These are phyloP conservation scores for Regulus satrapa DNA, from an alignment of 2,113 vertebrate genomes.

Conservation along the genomic window DNA sequence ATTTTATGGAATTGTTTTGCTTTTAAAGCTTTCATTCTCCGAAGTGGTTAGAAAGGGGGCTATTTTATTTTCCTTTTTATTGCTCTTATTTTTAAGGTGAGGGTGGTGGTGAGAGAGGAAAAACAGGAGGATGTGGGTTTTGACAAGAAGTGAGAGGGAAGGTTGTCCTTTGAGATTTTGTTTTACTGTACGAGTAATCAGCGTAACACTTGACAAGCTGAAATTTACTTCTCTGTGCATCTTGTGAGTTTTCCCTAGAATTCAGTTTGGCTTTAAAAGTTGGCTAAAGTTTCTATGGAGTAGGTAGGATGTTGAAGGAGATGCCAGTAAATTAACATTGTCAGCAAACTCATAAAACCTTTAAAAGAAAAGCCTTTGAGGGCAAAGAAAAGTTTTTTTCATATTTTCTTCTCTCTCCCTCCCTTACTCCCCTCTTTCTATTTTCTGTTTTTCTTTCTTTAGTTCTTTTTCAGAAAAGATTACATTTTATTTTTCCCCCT, in stretches of 20 bases:
- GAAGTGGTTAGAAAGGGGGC: neutral
- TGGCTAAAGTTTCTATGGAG: conserved; percentile 31
- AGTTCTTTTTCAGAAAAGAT: neutral
- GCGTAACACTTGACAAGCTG: conserved; percentile 48
- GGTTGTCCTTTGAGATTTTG: conserved; percentile 42
- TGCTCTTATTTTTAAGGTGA: conserved; percentile 41
- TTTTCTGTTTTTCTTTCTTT: neutral
- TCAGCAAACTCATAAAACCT: conserved; percentile 64
- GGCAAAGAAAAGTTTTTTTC: conserved; percentile 25
- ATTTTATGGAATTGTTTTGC: conserved; percentile 51
- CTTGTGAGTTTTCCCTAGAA: conserved; percentile 53
- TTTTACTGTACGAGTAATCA: conserved; percentile 22
- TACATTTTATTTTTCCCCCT: neutral
- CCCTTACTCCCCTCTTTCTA: rapidly evolving
- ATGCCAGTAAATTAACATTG: conserved; percentile 36
- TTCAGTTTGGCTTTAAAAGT: conserved; percentile 55
- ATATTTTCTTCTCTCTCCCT: neutral
- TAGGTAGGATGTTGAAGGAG: conserved; percentile 51
- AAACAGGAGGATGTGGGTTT: neutral
- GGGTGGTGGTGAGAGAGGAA: neutral
- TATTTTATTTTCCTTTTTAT: conserved; percentile 36
- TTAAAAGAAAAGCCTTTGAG: conserved; percentile 38
- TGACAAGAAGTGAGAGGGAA: neutral
- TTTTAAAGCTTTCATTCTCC: neutral
- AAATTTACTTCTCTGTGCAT: conserved; percentile 50